Conservation (phyloP, 2,113 vertebrate genomes). For the Chaetura pelagica region DNA sequence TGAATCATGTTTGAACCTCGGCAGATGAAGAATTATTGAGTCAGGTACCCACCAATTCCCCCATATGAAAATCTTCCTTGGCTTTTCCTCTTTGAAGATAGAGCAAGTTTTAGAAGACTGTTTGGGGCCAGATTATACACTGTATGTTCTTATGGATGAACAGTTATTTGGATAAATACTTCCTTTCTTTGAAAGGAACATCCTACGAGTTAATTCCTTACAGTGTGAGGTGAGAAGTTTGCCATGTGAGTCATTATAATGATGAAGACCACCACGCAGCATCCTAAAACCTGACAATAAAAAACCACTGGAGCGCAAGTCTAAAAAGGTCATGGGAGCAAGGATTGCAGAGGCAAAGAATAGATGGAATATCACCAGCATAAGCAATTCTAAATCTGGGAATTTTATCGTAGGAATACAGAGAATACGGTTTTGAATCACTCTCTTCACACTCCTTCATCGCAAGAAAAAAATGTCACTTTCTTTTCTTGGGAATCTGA, state of each 20-base stretch:
- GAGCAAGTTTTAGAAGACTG: not conserved
- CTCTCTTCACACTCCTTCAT: not conserved
- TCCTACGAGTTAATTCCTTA: not conserved
- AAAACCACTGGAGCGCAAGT: not conserved
- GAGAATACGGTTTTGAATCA: not conserved
- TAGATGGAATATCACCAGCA: not conserved
- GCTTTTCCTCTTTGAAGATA: not conserved
- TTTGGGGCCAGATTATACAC: not conserved
- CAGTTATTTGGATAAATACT: not conserved
- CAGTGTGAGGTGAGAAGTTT: not conserved
- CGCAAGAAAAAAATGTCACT: not conserved
- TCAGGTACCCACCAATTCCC: not conserved
- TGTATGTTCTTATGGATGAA: not conserved
- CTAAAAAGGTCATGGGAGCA: not conserved
- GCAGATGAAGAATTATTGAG: not conserved
- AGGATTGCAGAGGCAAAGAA: not conserved
- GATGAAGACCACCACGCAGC: not conserved
- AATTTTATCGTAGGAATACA: not conserved
- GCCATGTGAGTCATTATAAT: no score
- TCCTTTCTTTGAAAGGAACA: not conserved
- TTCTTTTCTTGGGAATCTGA: not conserved
- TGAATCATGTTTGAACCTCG: not conserved
- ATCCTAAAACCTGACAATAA: not conserved
- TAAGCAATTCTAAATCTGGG: not conserved
- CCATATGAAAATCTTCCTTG: not conserved